Evolutionary conservation across 2,888 invertebrate species (phyloP).

Genomic region (Ommatoiulus sabulosus): DNA sequence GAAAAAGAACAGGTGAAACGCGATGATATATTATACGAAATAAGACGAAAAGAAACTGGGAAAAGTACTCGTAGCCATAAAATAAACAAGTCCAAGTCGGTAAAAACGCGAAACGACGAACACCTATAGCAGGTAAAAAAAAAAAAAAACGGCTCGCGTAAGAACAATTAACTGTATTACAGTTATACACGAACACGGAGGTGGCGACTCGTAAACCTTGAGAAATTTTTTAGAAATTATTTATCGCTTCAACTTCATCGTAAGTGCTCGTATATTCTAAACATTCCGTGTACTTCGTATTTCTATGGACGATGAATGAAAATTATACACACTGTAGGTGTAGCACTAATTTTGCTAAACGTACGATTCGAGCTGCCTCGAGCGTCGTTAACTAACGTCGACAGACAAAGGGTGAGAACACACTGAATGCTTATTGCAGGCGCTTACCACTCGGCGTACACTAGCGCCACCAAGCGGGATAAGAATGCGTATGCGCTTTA

Average conservation of each 20-base stretch:
- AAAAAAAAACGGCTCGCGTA: neutral
- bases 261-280: no score
- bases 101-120: neutral
- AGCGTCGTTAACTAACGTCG: no score
- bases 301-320: no score
- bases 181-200: neutral
- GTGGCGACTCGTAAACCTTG: neutral
- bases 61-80: neutral
- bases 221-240: neutral
- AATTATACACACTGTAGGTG: no score
- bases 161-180: neutral
- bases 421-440: no score
- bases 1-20: slow-evolving; percentile 40
- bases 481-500: no score
- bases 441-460: no score
- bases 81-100: neutral
- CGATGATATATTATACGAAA: neutral
- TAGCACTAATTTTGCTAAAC: no score
- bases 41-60: neutral
- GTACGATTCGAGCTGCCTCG: no score
- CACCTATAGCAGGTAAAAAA: neutral
- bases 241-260: neutral
- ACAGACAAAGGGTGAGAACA: no score
- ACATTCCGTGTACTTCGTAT: no score
- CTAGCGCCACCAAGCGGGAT: no score